Evolutionary conservation across 2,797 vertebrate genomes (phyloP).

Genomic region (Arctocebus calabarensis): DNA sequence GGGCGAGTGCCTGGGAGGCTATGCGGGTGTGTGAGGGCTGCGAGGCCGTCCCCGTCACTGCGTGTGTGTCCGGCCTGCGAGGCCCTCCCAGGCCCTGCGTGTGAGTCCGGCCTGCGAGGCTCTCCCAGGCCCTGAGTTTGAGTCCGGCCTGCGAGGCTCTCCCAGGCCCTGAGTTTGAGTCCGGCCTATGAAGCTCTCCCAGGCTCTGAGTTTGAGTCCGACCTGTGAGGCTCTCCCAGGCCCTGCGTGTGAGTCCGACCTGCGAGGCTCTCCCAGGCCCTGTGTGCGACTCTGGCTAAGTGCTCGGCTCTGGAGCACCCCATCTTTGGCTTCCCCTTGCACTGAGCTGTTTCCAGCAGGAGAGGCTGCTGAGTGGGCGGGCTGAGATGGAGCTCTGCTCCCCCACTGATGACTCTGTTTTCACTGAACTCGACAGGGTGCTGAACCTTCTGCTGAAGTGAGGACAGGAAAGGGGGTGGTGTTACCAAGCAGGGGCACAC

Average conservation of each 20-base stretch:
- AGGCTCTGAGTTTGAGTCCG: too few relatives aligned
- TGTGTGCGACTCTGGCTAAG: not conserved
- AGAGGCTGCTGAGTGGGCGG: not conserved
- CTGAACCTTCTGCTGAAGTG: constrained; percentile 73
- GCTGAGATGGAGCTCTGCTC: constrained; percentile 43
- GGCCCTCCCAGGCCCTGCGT: too few relatives aligned
- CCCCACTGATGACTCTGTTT: constrained; percentile 62
- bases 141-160: not conserved
- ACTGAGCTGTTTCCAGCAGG: not conserved
- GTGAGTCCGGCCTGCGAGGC: not conserved
- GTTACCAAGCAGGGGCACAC: constrained; percentile 75
- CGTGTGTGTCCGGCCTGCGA: not conserved
- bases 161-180: too few relatives aligned
- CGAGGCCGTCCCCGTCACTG: too few relatives aligned
- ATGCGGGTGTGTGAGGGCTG: too few relatives aligned
- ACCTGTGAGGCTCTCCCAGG: not conserved
- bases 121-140: too few relatives aligned
- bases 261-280: too few relatives aligned
- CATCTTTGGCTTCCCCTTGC: not conserved
- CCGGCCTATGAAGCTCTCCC: too few relatives aligned
- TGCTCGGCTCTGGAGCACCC: not conserved
- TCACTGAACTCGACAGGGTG: constrained; percentile 67
- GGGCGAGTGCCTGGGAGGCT: too few relatives aligned
- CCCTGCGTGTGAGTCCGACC: too few relatives aligned
- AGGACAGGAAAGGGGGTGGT: constrained; percentile 70